Base-by-base conservation (phyloP, 2,888 invertebrate genomes). In the Eupithecia exiguata region DNA sequence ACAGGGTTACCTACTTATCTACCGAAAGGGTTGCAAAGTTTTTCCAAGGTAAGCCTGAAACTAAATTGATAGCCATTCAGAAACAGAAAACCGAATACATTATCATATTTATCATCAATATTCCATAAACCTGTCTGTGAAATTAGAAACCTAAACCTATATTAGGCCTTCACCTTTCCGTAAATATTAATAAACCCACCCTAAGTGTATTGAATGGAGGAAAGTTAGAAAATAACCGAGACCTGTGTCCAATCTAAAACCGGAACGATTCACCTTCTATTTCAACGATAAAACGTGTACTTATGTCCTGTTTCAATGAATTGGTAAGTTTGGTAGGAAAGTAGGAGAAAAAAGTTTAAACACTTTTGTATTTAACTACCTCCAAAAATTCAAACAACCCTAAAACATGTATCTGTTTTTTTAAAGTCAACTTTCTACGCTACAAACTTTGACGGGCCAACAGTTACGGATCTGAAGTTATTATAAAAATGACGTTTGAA, bases 131-230 rank as follows among this genome's bases (percentile, higher is more conserved):
- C 58, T 58, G 58, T 58, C 58, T 14, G 58, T 58, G 58, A 25
- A 25, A 58, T 58, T 58, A 58, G 58, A 58, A 25, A 25, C 70
- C 68, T 62, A 62, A 70, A 70, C 65, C 68, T 65, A 71, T 71
- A 74, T 58, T 68, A 53, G 36, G 14, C 63, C 62, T 62, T 70
- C 67, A 70, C 70, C 62, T 74, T 74, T 70, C 46, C 35, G 18
- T 63, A 14, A 61, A 72, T 68, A 38, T 49, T 21, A 49, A 66
- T 53, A 71, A 72, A 21, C n/a, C 5, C 38, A 14, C 65, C 65
- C 68, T 61, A 61, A 70, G 49, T 67, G 30, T 62, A 62, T 62
- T 62, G 35, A 35, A 62, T 62, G 30, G 46, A 67, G 53, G 69
- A 58, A 69, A 70, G 70, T 69, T 70, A 67, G 40, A 70, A 68